These are phyloP conservation scores for Istiophorus platypterus DNA, from an alignment of 2,113 vertebrate genomes.

Conservation along the genomic window DNA sequence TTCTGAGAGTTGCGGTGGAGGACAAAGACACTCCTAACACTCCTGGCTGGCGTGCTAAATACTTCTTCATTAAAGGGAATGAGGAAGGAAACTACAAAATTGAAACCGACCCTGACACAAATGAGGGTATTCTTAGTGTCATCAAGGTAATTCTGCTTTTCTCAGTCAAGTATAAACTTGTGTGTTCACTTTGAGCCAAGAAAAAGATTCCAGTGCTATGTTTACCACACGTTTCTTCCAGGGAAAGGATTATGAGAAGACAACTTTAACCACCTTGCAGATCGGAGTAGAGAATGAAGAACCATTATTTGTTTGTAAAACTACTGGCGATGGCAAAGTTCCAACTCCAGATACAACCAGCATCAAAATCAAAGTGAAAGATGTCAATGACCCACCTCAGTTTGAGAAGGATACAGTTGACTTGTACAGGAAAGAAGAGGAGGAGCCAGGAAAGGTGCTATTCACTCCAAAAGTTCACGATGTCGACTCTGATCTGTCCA, in stretches of 20 bases:
- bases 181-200: neutral
- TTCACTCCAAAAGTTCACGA: conserved; percentile 74
- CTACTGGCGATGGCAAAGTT: rapidly evolving
- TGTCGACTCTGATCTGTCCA: conserved; percentile 57
- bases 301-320: conserved; percentile 70
- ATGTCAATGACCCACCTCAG: conserved; percentile 80
- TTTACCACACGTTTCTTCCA: conserved; percentile 65
- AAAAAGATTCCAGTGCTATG: neutral
- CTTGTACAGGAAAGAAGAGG: conserved; percentile 73
- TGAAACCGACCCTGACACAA: conserved; percentile 84
- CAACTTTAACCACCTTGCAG: conserved; percentile 34
- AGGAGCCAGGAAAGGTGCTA: conserved; percentile 74
- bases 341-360: neutral
- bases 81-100: conserved; percentile 81
- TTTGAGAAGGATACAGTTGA: conserved; percentile 49
- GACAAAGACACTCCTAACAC: conserved; percentile 83
- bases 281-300: conserved; percentile 84
- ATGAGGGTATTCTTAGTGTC: conserved; percentile 86
- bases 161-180: neutral
- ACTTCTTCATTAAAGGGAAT: conserved; percentile 81
- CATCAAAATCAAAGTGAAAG: conserved; percentile 71
- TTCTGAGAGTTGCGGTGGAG: conserved; percentile 80
- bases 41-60: conserved; percentile 83
- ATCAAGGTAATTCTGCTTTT: conserved; percentile 81
- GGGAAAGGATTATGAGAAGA: conserved; percentile 80